These are phyloP conservation scores for Molossus alvarezi DNA, from an alignment of 2,797 vertebrate species.

Conservation along the genomic window DNA sequence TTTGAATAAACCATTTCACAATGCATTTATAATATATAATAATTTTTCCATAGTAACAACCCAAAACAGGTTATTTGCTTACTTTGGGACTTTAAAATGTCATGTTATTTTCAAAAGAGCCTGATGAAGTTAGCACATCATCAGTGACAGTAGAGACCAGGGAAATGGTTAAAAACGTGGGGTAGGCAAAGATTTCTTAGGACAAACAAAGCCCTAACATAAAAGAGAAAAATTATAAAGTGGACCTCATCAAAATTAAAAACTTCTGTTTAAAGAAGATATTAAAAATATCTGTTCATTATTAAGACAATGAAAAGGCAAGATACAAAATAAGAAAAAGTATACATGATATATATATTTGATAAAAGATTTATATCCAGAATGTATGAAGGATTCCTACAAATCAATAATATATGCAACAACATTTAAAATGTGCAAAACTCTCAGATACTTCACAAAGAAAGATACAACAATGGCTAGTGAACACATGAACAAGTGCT, in stretches of 20 bases:
- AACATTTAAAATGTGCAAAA: slow-evolving; percentile 16
- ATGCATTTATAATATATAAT: neutral
- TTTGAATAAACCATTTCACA: neutral
- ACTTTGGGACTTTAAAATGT: neutral
- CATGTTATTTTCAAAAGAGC: neutral
- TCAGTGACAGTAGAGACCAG: neutral
- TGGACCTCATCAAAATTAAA: neutral
- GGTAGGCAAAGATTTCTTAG: neutral
- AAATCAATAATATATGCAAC: slow-evolving; percentile 5
- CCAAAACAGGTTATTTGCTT: neutral
- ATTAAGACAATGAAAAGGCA: slow-evolving; percentile 26
- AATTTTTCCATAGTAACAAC: neutral
- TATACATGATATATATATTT: neutral
- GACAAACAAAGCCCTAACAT: neutral
- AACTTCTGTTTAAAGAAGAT: neutral
- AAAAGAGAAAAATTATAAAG: neutral
- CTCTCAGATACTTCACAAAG: neutral
- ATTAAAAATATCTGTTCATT: slow-evolving; percentile 39
- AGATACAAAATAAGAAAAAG: neutral
- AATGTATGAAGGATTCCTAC: slow-evolving; percentile 24
- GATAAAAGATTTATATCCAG: neutral
- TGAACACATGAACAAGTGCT: neutral
- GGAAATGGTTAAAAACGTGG: neutral
- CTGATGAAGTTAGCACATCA: neutral
- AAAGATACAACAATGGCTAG: neutral